Conservation (phyloP, 2,113 vertebrate species). For the Polypterus bichir region DNA sequence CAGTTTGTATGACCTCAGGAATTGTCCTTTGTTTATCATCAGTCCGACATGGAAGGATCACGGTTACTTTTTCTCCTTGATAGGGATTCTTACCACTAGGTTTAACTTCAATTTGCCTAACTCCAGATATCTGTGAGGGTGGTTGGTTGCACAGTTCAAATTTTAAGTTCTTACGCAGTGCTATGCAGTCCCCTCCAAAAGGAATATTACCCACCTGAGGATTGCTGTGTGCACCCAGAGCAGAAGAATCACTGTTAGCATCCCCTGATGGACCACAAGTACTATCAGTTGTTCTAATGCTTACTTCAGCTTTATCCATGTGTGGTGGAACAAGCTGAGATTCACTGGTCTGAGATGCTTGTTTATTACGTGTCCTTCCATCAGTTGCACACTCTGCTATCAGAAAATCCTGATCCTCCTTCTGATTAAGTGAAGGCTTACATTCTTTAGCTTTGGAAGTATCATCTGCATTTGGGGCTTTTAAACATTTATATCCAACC, state of each 20-base stretch:
- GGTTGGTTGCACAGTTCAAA: constrained; percentile 35
- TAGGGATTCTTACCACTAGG: constrained; percentile 36
- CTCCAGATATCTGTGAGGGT: constrained; percentile 28
- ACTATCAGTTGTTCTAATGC: constrained; percentile 34
- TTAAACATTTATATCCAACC: constrained; percentile 90
- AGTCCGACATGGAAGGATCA: constrained; percentile 39
- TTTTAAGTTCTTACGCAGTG: constrained; percentile 33
- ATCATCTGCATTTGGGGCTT: constrained; percentile 56
- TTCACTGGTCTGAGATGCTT: constrained; percentile 43
- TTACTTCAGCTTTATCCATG: constrained; percentile 42
- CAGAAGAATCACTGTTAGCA: constrained; percentile 44
- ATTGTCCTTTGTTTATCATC: constrained; percentile 23
- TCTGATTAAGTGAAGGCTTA: constrained; percentile 46
- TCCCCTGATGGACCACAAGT: constrained; percentile 36
- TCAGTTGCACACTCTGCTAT: constrained; percentile 41
- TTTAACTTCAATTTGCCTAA: constrained; percentile 45
- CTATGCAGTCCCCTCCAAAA: constrained; percentile 31
- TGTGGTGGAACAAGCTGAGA: constrained; percentile 40
- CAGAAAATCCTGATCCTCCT: constrained; percentile 52
- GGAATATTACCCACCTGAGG: constrained; percentile 61
- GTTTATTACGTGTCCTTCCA: constrained; percentile 48
- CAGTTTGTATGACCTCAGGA: not conserved
- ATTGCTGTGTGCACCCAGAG: constrained; percentile 43
- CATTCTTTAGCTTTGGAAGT: constrained; percentile 58
- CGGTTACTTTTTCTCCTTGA: constrained; percentile 41